Evolutionary conservation across 2,888 invertebrate genomes (phyloP).

Genomic region (Drosophila emarginata): DNA sequence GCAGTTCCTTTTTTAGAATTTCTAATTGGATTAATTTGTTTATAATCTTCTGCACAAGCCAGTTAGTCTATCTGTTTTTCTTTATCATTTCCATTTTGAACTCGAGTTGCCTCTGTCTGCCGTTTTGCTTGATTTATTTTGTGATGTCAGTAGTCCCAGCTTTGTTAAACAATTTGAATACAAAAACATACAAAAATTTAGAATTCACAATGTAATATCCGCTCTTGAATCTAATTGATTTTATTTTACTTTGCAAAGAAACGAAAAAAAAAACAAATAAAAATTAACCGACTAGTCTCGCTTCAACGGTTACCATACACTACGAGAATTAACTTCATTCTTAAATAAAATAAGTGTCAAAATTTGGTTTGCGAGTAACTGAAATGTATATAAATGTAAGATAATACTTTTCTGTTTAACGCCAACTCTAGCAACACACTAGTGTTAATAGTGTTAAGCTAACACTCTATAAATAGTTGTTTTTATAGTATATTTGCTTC

Average conservation of each 20-base stretch:
- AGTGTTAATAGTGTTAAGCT: background rate
- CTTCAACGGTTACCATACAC: background rate
- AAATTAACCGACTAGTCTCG: background rate
- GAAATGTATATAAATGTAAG: too few relatives aligned
- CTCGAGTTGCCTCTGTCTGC: background rate
- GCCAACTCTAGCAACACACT: background rate
- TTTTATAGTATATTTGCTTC: background rate
- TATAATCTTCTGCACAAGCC: background rate
- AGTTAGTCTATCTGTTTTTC: background rate
- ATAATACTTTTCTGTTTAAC: background rate
- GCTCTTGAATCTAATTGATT: background rate
- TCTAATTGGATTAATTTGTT: background rate
- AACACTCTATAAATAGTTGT: background rate
- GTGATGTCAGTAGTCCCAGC: background rate
- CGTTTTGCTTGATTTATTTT: background rate
- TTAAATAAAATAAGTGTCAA: too few relatives aligned
- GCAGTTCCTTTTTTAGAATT: too few relatives aligned
- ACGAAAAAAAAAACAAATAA: background rate
- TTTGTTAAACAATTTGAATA: background rate
- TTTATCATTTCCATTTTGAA: conserved; percentile 2
- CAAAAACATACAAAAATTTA: background rate
- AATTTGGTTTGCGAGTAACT: too few relatives aligned
- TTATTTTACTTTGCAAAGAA: background rate
- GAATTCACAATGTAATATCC: background rate
- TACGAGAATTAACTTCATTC: background rate